Percentiles rank a stretch among this genome's conserved stretches.
Conservation (phyloP, 92 coral and sea anemone species). For the Epizoanthus scotinus region DNA sequence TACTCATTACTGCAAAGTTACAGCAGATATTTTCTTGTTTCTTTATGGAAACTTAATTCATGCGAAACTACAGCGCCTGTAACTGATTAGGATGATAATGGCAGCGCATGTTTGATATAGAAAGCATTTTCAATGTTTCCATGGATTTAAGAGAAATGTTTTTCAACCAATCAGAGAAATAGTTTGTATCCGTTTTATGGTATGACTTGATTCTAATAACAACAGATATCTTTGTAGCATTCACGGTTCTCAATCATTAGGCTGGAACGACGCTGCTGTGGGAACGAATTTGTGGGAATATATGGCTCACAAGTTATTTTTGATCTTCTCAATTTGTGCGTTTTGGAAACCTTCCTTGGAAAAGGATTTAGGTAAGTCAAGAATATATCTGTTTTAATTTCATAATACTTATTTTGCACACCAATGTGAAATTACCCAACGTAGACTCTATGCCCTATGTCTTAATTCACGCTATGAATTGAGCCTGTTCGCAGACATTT, state of each 20-base stretch:
- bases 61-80: not conserved
- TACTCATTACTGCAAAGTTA: too few species aligned
- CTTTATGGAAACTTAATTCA: not conserved
- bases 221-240: not conserved
- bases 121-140: not conserved
- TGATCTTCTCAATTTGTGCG: not conserved
- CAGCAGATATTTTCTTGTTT: not conserved
- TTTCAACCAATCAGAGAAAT: constrained; percentile 7
- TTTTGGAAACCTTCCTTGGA: constrained; percentile 4
- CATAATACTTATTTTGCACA: too few species aligned
- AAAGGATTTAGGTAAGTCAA: constrained; percentile 9
- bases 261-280: not conserved
- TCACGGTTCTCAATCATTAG: not conserved
- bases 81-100: not conserved
- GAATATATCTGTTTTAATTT: too few species aligned
- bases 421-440: too few species aligned
- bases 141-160: not conserved
- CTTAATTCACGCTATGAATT: too few species aligned
- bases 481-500: too few species aligned
- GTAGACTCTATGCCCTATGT: too few species aligned
- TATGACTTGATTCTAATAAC: too few species aligned
- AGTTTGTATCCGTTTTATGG: not conserved
- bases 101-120: not conserved
- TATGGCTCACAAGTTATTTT: not conserved
- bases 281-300: not conserved